Percentiles rank a stretch among this genome's conserved stretches.
Conservation (phyloP, 1,140 invertebrate species). For the Diorhabda elongata region DNA sequence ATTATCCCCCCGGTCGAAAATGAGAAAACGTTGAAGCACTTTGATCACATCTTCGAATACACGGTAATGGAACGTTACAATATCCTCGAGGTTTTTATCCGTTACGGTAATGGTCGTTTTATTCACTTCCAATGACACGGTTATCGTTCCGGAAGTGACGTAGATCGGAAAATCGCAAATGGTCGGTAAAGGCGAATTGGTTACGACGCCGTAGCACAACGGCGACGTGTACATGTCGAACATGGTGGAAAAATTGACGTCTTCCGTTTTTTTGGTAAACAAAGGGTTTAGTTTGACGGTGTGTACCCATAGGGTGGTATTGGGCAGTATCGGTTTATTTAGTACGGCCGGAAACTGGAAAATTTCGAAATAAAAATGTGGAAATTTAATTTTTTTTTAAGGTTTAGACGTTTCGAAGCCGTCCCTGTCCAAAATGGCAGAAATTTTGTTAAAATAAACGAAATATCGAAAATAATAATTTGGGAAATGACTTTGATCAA, state of each 20-base stretch:
- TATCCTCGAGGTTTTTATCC: constrained; percentile 51
- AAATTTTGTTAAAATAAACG: too few relatives aligned
- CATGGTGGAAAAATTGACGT: constrained; percentile 24
- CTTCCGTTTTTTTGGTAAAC: constrained; percentile 25
- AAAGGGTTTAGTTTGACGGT: constrained; percentile 36
- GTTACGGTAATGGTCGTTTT: constrained; percentile 51
- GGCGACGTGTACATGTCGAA: constrained; percentile 35
- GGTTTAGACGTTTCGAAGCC: too few relatives aligned
- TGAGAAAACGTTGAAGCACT: constrained; percentile 73
- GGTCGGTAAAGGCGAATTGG: constrained; percentile 53
- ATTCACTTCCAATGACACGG: constrained; percentile 58
- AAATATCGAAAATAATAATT: too few relatives aligned
- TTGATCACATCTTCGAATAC: constrained; percentile 69
- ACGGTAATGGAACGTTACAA: constrained; percentile 57
- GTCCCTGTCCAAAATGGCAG: too few relatives aligned
- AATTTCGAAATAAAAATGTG: background rate
- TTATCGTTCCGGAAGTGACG: constrained; percentile 75
- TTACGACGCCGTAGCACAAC: constrained; percentile 57
- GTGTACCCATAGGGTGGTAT: constrained; percentile 36
- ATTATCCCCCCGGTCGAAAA: constrained; percentile 59
- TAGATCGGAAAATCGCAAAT: constrained; percentile 79
- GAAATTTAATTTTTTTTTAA: too few relatives aligned
- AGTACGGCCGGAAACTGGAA: background rate
- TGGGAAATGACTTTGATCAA: too few relatives aligned
- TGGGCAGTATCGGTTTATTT: constrained; percentile 14